Base-by-base conservation (phyloP, 2,888 invertebrate genomes). In the Apocheima hispidaria region DNA sequence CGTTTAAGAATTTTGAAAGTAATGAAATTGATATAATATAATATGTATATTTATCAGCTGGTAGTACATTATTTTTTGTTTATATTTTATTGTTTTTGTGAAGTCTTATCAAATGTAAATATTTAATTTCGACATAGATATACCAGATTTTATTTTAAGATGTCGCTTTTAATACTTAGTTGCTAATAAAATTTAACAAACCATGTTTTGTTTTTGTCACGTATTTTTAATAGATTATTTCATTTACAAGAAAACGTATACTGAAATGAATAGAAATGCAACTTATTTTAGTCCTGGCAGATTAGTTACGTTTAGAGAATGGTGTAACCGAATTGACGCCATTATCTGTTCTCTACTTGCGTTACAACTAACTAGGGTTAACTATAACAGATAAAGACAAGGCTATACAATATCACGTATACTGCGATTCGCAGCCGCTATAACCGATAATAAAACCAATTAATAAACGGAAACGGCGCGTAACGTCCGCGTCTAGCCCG, bases 171-270 rank as follows among this genome's bases (percentile, higher is more conserved):
- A 83, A 80, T 81, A 58, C 40, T 49, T 63, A 73, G 76, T 83
- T 84, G 82, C 84, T 87, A 89, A 88, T 89, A 88, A 87, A 88
- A 14, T 77, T 81, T 82, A 79, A 80, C 80, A 78, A 43, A 68
- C 14, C 70, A 74, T 71, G 51, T 36, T 51, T 59, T 54, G 52
- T 56, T 61, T 78, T 65, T 46, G 5, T 46, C 16, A 16, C 14
- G 9, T 26, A 10, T 44, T 41, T n/a, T n/a, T n/a, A 26, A 9
- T 36, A 30, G 30, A 10, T 30, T 10, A 10, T 30, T 33, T 38
- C 36, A 7, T 38, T 16, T n/a, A 33, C n/a, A n/a, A n/a, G n/a
- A n/a, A n/a, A n/a, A n/a, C n/a, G n/a, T n/a, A n/a, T n/a, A n/a
- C n/a, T n/a, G n/a, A n/a, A n/a, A n/a, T n/a, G n/a, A n/a, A n/a